Percentiles rank a stretch among this genome's conserved stretches.
These are phyloP conservation scores for Tetramorium simillimum DNA, from an alignment of 1,140 invertebrate genomes.

Conservation along the genomic window DNA sequence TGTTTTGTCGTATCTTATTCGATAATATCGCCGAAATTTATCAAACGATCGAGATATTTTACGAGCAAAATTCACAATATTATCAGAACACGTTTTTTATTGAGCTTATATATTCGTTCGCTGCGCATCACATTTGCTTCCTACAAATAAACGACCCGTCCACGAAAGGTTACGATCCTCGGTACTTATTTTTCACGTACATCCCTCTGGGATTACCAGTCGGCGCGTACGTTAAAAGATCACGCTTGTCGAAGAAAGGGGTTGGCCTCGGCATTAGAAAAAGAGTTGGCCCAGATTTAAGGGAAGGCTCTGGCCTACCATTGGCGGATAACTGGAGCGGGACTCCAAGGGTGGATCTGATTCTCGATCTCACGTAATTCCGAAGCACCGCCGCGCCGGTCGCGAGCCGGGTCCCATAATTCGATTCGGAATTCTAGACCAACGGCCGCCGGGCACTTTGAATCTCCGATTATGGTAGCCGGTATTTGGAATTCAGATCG, in stretches of 20 bases:
- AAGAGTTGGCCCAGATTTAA: constrained; percentile 71
- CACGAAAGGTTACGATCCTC: not conserved
- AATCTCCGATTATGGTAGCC: constrained; percentile 40
- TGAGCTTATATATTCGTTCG: not conserved
- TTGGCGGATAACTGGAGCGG: constrained; percentile 80
- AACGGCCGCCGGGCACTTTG: constrained; percentile 41
- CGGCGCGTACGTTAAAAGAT: constrained; percentile 8
- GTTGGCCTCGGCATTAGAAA: constrained; percentile 16
- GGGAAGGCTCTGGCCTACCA: constrained; percentile 61
- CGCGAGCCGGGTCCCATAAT: constrained; percentile 27
- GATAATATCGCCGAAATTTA: not conserved
- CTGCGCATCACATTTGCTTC: not conserved
- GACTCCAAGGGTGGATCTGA: constrained; percentile 74
- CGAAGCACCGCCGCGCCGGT: constrained; percentile 15
- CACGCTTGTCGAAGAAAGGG: constrained; percentile 9
- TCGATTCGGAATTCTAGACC: constrained; percentile 44
- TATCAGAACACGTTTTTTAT: not conserved
- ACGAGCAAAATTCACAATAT: not conserved
- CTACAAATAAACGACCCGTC: constrained; percentile 5
- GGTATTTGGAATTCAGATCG: constrained; percentile 66
- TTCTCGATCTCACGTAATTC: constrained; percentile 25
- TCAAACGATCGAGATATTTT: constrained; percentile 9
- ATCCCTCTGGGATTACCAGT: not conserved
- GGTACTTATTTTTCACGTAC: not conserved
- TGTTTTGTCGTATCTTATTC: not conserved